phyloP scores from a whole-genome alignment of 2,888 invertebrate species.

The Marronus borbonicus region DNA sequence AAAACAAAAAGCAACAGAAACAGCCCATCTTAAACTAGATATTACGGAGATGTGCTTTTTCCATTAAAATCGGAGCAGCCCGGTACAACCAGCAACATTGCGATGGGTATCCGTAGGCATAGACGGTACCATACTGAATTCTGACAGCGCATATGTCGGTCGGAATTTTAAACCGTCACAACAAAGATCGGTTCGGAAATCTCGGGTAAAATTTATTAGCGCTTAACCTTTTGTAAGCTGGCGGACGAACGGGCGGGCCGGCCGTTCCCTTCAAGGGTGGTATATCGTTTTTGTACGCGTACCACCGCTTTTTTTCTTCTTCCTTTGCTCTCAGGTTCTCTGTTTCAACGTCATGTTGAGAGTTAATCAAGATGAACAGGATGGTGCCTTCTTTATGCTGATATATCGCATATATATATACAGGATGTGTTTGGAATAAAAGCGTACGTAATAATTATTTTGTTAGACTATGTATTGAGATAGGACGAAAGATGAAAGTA shows the following conservation, averaged over 20 bases:
- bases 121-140: background rate
- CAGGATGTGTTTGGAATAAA: background rate
- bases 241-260: slow-evolving; percentile 8
- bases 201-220: slow-evolving; percentile 47
- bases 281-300: slow-evolving; percentile 46
- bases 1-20: background rate
- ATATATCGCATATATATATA: background rate
- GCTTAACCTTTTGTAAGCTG: slow-evolving; percentile 48
- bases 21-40: background rate
- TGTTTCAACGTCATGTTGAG: slow-evolving; percentile 49
- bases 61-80: slow-evolving; percentile 9
- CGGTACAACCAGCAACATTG: background rate
- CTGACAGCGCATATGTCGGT: slow-evolving; percentile 29
- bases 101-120: background rate
- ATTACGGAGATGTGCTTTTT: slow-evolving; percentile 31
- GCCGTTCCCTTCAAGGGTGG: slow-evolving; percentile 50
- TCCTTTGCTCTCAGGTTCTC: background rate
- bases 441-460: too few relatives aligned
- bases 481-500: too few relatives aligned
- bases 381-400: slow-evolving; percentile 34
- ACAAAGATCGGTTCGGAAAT: slow-evolving; percentile 47
- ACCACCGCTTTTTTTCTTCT: slow-evolving; percentile 37
- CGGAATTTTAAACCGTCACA: slow-evolving; percentile 36
- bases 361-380: slow-evolving; percentile 50
- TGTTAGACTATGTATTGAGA: too few relatives aligned